Evolutionary conservation across 2,888 invertebrate genomes (phyloP), one percentile per base, ranked within the genome.

Genomic region (Hirtodrosophila duncani): DNA sequence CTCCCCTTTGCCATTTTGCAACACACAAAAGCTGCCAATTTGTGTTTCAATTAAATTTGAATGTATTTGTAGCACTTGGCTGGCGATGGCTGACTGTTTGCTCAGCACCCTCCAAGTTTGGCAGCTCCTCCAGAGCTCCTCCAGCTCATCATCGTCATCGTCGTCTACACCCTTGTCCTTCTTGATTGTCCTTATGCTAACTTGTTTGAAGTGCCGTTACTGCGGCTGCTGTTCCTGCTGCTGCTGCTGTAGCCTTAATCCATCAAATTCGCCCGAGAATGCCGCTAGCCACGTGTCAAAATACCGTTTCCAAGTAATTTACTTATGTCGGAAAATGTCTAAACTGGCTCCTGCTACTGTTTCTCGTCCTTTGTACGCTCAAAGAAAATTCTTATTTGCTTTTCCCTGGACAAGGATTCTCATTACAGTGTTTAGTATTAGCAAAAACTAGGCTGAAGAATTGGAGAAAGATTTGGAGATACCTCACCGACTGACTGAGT

Each of bases 271-370:
- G n/a, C n/a, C n/a, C n/a, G n/a, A 11, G 9, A 31, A 39, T 33
- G 65, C 60, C 53, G 66, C 55, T 42, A 65, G 72, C 61, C 66
- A 61, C 62, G 72, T 74, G 74, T 79, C 77, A 70, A 70, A 74
- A 67, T 51, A 71, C 62, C 62, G 64, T 69, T 72, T 57, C 48
- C 65, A 71, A 59, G 67, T 71, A 74, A 74, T 79, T 79, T 71
- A 61, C 60, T 67, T 52, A 49, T 71, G 68, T 65, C 62, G 39
- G 50, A 65, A 56, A 44, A 43, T 39, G 45, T 33, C 26, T 50
- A 23, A 44, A 46, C 48, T 60, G 34, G 27, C 17, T 33, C 21
- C 42, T 36, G 31, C 36, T 20, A 9, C 30, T 30, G 16, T 30
- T 16, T 16, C 5, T 27, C 11, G 5, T 2, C 7, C 26, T 27